Evolutionary conservation across 53 echinoderm and acorn worm species (phyloP), one percentile per base, ranked within the genome.

Genomic region (Crossaster papposus): DNA sequence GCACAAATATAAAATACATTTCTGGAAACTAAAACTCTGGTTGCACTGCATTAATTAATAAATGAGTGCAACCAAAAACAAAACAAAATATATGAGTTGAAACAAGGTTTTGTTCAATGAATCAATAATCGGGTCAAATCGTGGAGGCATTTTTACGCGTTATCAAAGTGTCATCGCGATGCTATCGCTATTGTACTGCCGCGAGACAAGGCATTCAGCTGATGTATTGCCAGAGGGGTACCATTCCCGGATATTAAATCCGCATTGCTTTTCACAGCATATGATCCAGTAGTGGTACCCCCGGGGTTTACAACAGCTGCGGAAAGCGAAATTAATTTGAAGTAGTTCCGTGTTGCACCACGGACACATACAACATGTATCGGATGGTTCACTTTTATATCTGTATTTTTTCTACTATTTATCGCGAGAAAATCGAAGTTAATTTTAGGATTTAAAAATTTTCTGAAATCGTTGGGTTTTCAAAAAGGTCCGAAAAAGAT

Each of bases 171-270:
- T 78, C 44, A 44, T 78, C 23, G 18, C 5, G 44, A 50, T 50
- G 78, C 34, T 78, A 78, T 78, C 51, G 50, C 78, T 78, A 15
- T 78, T 78, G 44, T 78, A 23, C 6, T 44, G 78, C 78, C 50
- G 51, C 36, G 4, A 51, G 78, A 44, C 36, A 51, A 8, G 24
- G 38, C 78, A 51, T 78, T 78, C 51, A 50, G 78, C 78, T 78
- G 51, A 78, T 78, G 44, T 22, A 14, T 78, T 78, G 78, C 78
- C 78, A 24, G 78, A 51, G 78, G 78, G 50, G 38, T 32, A 20
- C 74, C n/a, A 73, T 73, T 73, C 74, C 34, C 34, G 2, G 34
- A 73, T 73, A 35, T 33, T 73, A 73, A 73, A 73, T 35, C 35
- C 33, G 28, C 74, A 35, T 73, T 35, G 33, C 24, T 24, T 68